Evolutionary conservation across 2,888 invertebrate genomes (phyloP).

Genomic region (Dasysyrphus albostriatus): DNA sequence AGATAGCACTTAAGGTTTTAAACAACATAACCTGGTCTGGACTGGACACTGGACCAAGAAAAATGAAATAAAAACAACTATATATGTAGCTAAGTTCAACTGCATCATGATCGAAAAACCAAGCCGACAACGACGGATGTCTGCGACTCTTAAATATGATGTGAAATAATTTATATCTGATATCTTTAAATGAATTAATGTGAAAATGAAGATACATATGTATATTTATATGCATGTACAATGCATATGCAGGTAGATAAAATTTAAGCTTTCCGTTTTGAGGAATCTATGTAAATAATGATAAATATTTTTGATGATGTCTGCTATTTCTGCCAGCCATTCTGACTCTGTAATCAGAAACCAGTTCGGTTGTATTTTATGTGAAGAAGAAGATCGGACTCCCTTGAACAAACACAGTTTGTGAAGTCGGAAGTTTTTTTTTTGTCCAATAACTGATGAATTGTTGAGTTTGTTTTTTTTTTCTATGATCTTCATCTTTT

Average conservation of each 20-base stretch:
- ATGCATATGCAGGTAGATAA: neutral
- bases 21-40: slow-evolving; percentile 14
- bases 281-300: slow-evolving; percentile 14
- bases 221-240: neutral
- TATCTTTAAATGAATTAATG: slow-evolving; percentile 8
- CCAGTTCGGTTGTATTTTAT: slow-evolving; percentile 29
- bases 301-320: slow-evolving; percentile 36
- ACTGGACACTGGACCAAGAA: slow-evolving; percentile 7
- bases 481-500: neutral
- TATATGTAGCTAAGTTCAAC: no score
- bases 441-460: slow-evolving; percentile 1
- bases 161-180: slow-evolving; percentile 35
- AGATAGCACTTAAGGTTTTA: slow-evolving; percentile 34
- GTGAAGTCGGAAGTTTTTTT: slow-evolving; percentile 31
- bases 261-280: slow-evolving; percentile 25
- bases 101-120: slow-evolving; percentile 9
- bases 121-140: neutral
- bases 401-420: slow-evolving; percentile 25
- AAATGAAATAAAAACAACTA: neutral
- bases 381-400: neutral
- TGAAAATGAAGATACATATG: neutral
- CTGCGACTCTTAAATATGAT: slow-evolving; percentile 13
- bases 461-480: neutral
- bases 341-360: slow-evolving; percentile 26
- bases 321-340: slow-evolving; percentile 33